Percentiles rank a stretch among this genome's conserved stretches.
phyloP scores from a whole-genome alignment of 2,797 vertebrate genomes.

The Poliocrania exsul region DNA sequence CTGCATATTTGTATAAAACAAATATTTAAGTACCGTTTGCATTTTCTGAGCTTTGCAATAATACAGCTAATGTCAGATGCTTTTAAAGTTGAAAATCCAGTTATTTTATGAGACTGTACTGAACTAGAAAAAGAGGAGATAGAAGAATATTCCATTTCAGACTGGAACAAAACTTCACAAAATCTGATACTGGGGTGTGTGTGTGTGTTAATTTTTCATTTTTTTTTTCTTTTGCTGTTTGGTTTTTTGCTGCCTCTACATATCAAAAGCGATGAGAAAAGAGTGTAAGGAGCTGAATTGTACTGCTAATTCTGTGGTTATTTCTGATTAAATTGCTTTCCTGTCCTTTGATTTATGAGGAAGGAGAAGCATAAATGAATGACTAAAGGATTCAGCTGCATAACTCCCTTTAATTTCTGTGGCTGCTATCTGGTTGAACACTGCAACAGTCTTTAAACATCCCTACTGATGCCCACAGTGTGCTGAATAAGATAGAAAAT shows the following conservation, averaged over 20 bases:
- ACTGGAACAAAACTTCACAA: not conserved
- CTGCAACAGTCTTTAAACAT: slow-evolving; percentile 1
- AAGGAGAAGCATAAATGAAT: slow-evolving; percentile 33
- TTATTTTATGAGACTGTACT: not conserved
- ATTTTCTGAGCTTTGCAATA: not conserved
- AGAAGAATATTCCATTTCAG: not conserved
- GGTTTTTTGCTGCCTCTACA: not conserved
- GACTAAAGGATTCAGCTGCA: slow-evolving; percentile 37
- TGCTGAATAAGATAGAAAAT: not conserved
- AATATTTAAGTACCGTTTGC: not conserved
- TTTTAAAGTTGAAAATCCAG: not conserved
- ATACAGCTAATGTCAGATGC: not conserved
- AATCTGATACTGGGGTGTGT: not conserved
- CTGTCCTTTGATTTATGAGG: slow-evolving; percentile 42
- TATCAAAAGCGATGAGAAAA: slow-evolving; percentile 7
- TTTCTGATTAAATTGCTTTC: slow-evolving; percentile 46
- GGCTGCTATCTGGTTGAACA: slow-evolving; percentile 10
- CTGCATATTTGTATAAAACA: not conserved
- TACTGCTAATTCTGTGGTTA: slow-evolving; percentile 31
- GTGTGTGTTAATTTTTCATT: not conserved
- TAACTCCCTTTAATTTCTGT: slow-evolving; percentile 12
- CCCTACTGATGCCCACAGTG: not conserved
- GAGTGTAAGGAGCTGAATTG: not conserved
- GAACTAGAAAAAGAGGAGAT: not conserved
- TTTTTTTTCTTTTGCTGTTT: not conserved